Evolutionary conservation across 2,113 vertebrate genomes (phyloP).

Genomic region (Sula dactylatra): DNA sequence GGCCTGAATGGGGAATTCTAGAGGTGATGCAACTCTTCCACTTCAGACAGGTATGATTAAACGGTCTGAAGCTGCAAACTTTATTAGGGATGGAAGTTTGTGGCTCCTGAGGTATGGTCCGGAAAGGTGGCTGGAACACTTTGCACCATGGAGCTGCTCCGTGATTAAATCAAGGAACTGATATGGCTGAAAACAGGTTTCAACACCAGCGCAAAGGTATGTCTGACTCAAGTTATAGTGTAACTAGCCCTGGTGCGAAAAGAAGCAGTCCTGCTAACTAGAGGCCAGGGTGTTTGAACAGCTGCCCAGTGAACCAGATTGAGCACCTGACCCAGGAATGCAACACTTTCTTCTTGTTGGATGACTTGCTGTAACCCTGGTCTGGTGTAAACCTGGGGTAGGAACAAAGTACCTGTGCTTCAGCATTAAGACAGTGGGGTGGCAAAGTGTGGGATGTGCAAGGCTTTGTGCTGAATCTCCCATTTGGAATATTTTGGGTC

Average conservation of each 20-base stretch:
- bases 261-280: neutral
- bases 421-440: neutral
- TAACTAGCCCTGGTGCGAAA: neutral
- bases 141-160: neutral
- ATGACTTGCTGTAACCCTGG: neutral
- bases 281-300: neutral
- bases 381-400: neutral
- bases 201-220: neutral
- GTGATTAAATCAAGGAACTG: neutral
- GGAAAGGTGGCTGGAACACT: neutral
- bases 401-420: neutral
- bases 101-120: neutral
- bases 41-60: too few relatives aligned
- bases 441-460: rapidly evolving
- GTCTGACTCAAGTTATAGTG: neutral
- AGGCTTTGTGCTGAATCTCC: neutral
- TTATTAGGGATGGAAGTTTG: too few relatives aligned
- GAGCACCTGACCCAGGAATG: neutral
- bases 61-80: too few relatives aligned
- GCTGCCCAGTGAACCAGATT: neutral
- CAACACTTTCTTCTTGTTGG: neutral
- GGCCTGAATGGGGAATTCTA: neutral
- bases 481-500: neutral
- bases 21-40: neutral
- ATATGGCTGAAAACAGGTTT: neutral